Percentiles rank a stretch among this genome's conserved stretches.
Evolutionary conservation across 2,113 vertebrate species (phyloP).

Genomic region (Sigmodon hispidus): DNA sequence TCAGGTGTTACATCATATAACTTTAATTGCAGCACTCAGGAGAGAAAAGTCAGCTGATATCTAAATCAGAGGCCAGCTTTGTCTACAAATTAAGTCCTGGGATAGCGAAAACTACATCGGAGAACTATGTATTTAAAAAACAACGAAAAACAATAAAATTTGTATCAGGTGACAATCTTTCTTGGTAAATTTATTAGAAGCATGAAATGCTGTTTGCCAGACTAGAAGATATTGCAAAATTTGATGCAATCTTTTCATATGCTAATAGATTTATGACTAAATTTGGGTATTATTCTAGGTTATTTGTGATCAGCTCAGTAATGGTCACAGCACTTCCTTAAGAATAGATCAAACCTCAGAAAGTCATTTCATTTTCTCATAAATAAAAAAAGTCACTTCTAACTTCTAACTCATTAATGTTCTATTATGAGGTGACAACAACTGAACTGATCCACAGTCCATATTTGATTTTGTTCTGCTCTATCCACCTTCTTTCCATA

Average conservation of each 20-base stretch:
- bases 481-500: neutral
- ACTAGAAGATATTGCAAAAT: neutral
- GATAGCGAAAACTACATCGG: neutral
- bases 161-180: neutral
- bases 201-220: neutral
- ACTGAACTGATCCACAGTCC: neutral
- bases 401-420: neutral
- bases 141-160: neutral
- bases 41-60: neutral
- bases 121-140: neutral
- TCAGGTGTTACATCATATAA: fast-evolving
- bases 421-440: too few relatives aligned
- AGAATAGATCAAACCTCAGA: neutral
- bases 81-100: neutral
- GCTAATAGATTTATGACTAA: neutral
- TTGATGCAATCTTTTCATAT: neutral
- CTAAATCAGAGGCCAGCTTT: too few relatives aligned
- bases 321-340: neutral
- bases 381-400: neutral
- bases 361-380: neutral
- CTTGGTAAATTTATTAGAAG: neutral
- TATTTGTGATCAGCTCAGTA: neutral
- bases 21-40: neutral
- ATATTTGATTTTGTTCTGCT: neutral
- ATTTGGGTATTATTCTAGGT: neutral